Evolutionary conservation across 1,140 invertebrate species (phyloP).

Genomic region (Magallana angulata): DNA sequence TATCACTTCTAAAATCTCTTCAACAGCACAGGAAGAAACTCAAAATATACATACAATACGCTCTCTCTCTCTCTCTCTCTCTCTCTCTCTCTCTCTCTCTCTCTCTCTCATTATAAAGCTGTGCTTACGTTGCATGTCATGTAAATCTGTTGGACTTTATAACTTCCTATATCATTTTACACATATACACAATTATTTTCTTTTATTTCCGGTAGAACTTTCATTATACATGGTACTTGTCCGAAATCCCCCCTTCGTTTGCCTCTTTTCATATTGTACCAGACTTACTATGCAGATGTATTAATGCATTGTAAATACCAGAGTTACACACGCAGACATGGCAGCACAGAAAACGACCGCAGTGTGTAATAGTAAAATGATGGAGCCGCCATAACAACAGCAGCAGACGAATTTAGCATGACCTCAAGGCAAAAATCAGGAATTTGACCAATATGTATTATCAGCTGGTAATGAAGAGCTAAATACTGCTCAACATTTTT

Average conservation of each 20-base stretch:
- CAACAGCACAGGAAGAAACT: too few relatives aligned
- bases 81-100: too few relatives aligned
- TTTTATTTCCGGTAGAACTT: not conserved
- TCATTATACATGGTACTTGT: not conserved
- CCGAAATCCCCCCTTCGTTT: not conserved
- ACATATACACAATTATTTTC: not conserved
- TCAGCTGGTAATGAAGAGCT: not conserved
- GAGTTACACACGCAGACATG: not conserved
- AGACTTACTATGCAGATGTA: not conserved
- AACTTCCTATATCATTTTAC: not conserved
- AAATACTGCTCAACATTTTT: not conserved
- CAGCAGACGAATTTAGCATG: not conserved
- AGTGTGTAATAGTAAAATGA: not conserved
- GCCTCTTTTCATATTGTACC: not conserved
- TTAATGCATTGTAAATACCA: constrained; percentile 17
- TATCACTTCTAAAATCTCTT: not conserved
- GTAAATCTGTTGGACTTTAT: not conserved
- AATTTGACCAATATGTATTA: not conserved
- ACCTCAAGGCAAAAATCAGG: not conserved
- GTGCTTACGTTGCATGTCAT: too few relatives aligned
- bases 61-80: too few relatives aligned
- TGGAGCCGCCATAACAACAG: not conserved
- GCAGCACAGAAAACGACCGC: not conserved
- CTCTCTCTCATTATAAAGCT: too few relatives aligned
- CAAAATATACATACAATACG: too few relatives aligned